Evolutionary conservation across 2,113 vertebrate genomes (phyloP).

Genomic region (Tonatia bakeri): DNA sequence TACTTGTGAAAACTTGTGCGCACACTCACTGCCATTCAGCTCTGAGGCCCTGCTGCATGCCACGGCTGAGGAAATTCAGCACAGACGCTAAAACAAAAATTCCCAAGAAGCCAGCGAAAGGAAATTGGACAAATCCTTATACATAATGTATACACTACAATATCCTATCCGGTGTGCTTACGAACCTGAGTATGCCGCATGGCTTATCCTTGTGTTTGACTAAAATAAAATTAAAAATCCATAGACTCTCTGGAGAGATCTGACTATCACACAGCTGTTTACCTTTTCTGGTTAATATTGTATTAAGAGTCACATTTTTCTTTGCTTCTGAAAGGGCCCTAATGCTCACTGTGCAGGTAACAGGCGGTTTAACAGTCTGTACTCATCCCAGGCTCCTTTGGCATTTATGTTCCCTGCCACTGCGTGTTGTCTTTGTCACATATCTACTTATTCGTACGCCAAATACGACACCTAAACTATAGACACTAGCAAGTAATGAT

Average conservation of each 20-base stretch:
- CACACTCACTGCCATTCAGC: not conserved
- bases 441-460: not conserved
- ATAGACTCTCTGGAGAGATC: not conserved
- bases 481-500: not conserved
- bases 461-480: not conserved
- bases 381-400: not conserved
- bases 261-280: not conserved
- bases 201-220: constrained; percentile 29
- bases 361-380: not conserved
- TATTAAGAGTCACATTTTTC: not conserved
- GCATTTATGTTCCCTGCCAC: not conserved
- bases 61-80: constrained; percentile 14
- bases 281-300: not conserved
- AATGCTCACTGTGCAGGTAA: not conserved
- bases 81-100: constrained; percentile 34
- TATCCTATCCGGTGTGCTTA: not conserved
- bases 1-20: not conserved
- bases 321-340: not conserved
- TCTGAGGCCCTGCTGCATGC: not conserved
- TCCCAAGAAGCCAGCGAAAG: constrained; percentile 36
- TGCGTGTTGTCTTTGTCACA: not conserved
- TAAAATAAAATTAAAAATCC: constrained; percentile 1
- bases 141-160: constrained; percentile 30
- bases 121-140: constrained; percentile 30
- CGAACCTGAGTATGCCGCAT: not conserved